Percentiles rank a stretch among this genome's conserved stretches.
Evolutionary conservation across 2,113 vertebrate genomes (phyloP).

Genomic region (Pollachius pollachius): DNA sequence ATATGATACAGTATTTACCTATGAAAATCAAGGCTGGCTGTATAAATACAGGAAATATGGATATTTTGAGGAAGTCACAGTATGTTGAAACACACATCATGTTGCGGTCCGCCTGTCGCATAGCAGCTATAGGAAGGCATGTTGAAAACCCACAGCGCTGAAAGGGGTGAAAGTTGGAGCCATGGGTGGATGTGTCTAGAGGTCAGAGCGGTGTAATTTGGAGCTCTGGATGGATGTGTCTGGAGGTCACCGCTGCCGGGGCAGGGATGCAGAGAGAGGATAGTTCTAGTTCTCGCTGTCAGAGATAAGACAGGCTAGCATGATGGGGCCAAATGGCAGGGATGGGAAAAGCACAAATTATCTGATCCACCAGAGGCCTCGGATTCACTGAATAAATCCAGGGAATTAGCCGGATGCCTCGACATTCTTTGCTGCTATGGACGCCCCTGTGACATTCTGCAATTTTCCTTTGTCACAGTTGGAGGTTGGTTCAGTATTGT

Average conservation of each 20-base stretch:
- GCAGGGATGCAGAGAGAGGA: constrained; percentile 28
- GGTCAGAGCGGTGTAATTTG: background rate
- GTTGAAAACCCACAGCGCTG: too few species aligned
- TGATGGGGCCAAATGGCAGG: constrained; percentile 63
- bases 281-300: constrained; percentile 31
- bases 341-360: constrained; percentile 56
- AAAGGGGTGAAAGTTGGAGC: too few species aligned
- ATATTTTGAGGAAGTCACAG: too few species aligned
- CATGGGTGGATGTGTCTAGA: constrained; percentile 1
- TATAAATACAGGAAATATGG: background rate
- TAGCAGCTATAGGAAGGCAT: too few species aligned
- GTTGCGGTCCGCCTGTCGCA: too few species aligned
- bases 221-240: background rate
- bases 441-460: constrained; percentile 52
- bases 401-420: constrained; percentile 61
- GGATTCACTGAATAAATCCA: constrained; percentile 57
- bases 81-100: too few species aligned
- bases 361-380: constrained; percentile 65
- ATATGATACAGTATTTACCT: background rate
- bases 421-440: constrained; percentile 38
- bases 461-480: constrained; percentile 39
- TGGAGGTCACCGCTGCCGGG: constrained; percentile 8
- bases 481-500: constrained; percentile 35
- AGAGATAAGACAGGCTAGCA: constrained; percentile 63
- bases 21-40: background rate